Conservation (phyloP, 2,888 invertebrate species). For the Omphaloscelis lunosa region DNA sequence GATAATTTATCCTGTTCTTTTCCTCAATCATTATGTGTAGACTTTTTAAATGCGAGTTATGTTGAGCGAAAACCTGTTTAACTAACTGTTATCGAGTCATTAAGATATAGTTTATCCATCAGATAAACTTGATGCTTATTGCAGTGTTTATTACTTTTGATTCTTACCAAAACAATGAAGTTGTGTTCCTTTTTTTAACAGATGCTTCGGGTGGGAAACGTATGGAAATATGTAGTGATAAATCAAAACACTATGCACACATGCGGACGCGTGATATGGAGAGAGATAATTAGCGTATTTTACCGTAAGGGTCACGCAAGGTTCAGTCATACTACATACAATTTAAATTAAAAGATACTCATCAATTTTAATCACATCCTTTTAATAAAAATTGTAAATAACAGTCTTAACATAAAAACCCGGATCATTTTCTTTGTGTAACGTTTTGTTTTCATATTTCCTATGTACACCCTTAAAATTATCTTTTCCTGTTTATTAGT, state of each 20-base stretch:
- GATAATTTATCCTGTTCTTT: slow-evolving; percentile 8
- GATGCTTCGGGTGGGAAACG: background rate
- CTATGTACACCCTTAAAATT: background rate
- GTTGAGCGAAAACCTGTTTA: background rate
- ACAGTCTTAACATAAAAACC: background rate
- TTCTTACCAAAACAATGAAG: background rate
- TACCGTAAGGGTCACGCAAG: too few relatives aligned
- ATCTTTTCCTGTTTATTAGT: background rate
- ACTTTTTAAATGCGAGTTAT: background rate
- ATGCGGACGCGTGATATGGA: background rate
- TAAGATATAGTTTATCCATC: too few relatives aligned
- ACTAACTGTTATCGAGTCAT: background rate
- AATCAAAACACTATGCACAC: background rate
- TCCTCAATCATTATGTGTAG: slow-evolving; percentile 1
- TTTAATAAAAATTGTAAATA: background rate
- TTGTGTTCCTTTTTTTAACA: too few relatives aligned
- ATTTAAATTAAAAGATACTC: too few relatives aligned
- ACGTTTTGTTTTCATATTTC: background rate
- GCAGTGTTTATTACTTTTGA: background rate
- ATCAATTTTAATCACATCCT: background rate
- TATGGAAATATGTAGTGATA: background rate
- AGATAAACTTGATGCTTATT: background rate
- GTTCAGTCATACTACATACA: too few relatives aligned
- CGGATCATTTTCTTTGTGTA: background rate
- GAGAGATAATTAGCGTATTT: background rate